Conservation (phyloP, 2,797 vertebrate species). For the Parauchenoglanis punctatus region DNA sequence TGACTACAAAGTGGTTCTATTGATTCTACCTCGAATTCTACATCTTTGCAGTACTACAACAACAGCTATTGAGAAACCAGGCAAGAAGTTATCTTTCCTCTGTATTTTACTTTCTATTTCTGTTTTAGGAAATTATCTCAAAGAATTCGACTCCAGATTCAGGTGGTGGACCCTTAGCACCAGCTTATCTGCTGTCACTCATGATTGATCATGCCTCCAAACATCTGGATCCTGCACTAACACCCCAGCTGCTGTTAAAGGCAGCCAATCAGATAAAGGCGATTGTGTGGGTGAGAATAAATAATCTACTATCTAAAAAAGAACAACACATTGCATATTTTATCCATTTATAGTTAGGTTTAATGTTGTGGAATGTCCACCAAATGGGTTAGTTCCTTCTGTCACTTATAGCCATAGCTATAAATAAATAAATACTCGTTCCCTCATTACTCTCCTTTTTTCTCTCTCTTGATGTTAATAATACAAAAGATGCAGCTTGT, state of each 20-base stretch:
- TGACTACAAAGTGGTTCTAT: neutral
- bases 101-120: constrained; percentile 35
- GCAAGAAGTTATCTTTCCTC: constrained; percentile 8
- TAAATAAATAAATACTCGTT: neutral
- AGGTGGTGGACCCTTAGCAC: constrained; percentile 77
- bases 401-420: neutral
- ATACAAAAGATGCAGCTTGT: neutral
- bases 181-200: constrained; percentile 88
- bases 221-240: constrained; percentile 84
- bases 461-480: neutral
- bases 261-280: constrained; percentile 88
- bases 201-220: constrained; percentile 89
- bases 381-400: neutral
- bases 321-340: neutral
- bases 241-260: constrained; percentile 85
- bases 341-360: neutral
- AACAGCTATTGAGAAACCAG: neutral
- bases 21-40: neutral
- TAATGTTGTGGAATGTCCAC: neutral
- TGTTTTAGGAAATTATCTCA: constrained; percentile 83
- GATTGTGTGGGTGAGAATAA: constrained; percentile 86
- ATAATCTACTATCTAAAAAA: neutral
- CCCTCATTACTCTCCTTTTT: neutral
- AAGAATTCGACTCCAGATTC: constrained; percentile 80
- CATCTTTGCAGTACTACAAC: neutral